These are phyloP conservation scores for Helarctos malayanus DNA, from an alignment of 2,797 vertebrate genomes.

Conservation along the genomic window DNA sequence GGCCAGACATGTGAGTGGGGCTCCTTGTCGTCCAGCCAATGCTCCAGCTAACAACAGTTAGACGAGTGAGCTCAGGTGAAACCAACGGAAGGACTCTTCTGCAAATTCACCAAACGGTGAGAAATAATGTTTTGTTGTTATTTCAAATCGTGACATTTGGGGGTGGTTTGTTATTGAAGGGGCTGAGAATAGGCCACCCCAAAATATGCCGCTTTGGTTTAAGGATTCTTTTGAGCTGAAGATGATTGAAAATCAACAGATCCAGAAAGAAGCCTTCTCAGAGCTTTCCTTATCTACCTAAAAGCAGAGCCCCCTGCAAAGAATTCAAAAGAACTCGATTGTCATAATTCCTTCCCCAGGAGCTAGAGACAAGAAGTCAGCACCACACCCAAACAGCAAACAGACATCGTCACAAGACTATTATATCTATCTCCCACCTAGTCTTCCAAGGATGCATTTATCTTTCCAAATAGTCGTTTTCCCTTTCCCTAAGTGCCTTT, in stretches of 20 bases:
- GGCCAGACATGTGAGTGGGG: neutral
- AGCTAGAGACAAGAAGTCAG: neutral
- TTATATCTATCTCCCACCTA: neutral
- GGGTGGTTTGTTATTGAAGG: neutral
- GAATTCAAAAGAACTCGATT: neutral
- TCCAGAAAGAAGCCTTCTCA: neutral
- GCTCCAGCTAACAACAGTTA: neutral
- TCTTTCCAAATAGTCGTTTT: neutral
- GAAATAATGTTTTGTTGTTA: neutral
- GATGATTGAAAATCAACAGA: neutral
- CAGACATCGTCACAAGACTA: neutral
- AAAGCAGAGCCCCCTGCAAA: neutral
- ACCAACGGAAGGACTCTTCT: neutral
- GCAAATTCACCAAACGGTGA: neutral
- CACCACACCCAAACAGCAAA: neutral
- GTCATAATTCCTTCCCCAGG: neutral
- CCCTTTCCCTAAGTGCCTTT: neutral
- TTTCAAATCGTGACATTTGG: neutral
- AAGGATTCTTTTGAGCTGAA: neutral
- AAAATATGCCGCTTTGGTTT: neutral
- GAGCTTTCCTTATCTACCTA: neutral
- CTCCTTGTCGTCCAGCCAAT: neutral
- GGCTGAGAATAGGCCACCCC: neutral
- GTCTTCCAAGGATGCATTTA: neutral
- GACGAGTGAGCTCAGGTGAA: neutral